These are phyloP conservation scores for Cephus pygmeus DNA, from an alignment of 2,888 invertebrate species.

Conservation along the genomic window DNA sequence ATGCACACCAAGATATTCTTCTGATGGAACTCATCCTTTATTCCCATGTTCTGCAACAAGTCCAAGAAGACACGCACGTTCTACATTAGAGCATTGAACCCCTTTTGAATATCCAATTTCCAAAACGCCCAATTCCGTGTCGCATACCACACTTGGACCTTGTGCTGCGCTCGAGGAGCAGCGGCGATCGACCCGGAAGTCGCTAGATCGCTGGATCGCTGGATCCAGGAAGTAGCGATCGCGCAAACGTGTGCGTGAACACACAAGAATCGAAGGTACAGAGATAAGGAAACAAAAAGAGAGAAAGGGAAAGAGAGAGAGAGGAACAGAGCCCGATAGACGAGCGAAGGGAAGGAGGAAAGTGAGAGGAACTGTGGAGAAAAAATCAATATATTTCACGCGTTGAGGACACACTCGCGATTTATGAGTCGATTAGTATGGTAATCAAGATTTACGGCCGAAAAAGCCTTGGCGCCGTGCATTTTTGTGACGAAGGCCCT, in stretches of 20 bases:
- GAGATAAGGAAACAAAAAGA: conserved; percentile 21
- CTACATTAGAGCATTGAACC: background rate
- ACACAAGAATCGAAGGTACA: conserved; percentile 24
- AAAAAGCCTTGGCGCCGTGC: conserved; percentile 41
- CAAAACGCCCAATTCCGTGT: background rate
- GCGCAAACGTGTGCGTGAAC: conserved; percentile 17
- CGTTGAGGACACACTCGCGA: conserved; percentile 36
- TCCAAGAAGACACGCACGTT: no score
- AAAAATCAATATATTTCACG: conserved; percentile 10
- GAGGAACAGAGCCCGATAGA: background rate
- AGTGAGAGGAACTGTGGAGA: conserved; percentile 7
- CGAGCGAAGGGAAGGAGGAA: conserved; percentile 4
- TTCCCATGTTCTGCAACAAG: conserved; percentile 76
- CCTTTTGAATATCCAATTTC: background rate
- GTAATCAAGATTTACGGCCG: conserved; percentile 50
- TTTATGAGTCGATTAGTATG: conserved; percentile 57
- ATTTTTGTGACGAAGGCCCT: conserved; percentile 34
- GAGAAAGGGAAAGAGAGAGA: conserved; percentile 7
- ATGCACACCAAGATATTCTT: conserved; percentile 76
- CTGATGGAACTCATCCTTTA: conserved; percentile 80
- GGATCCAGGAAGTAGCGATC: background rate
- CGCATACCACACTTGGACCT: no score
- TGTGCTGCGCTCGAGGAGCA: no score
- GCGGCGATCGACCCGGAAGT: no score
- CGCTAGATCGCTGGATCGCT: no score